These are phyloP conservation scores for Lacerta bilineata DNA, from an alignment of 2,797 vertebrate species.

Conservation along the genomic window DNA sequence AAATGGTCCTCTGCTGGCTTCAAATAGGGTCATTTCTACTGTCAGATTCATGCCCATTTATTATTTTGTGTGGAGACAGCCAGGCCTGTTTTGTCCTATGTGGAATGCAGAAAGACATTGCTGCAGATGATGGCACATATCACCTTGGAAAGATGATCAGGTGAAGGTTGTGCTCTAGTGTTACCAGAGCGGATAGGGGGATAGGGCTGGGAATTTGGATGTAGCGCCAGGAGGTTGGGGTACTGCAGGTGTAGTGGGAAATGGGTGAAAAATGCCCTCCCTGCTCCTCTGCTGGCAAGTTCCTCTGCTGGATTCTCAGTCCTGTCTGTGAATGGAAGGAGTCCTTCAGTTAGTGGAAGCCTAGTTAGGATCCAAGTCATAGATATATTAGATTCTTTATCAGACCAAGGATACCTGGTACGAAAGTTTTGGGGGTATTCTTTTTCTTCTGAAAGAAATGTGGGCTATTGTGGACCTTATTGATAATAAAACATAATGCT, in stretches of 20 bases:
- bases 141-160: too few species aligned
- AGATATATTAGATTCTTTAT: background rate
- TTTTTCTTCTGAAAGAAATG: background rate
- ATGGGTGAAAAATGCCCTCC: background rate
- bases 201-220: too few species aligned
- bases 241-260: background rate
- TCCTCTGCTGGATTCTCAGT: background rate
- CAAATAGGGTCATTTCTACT: too few species aligned
- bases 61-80: too few species aligned
- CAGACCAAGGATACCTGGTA: background rate
- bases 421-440: background rate
- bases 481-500: background rate
- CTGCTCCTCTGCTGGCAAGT: background rate
- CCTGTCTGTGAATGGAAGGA: background rate
- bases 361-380: background rate
- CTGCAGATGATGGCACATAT: too few species aligned
- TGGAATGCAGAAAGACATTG: too few species aligned
- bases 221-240: background rate
- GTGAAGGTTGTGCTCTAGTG: too few species aligned
- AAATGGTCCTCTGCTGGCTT: too few species aligned
- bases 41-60: too few species aligned
- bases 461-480: background rate
- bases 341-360: too few species aligned
- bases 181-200: too few species aligned
- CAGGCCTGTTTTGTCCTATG: too few species aligned